Conservation (phyloP, 2,888 invertebrate genomes). For the Lasioglossum morio region DNA sequence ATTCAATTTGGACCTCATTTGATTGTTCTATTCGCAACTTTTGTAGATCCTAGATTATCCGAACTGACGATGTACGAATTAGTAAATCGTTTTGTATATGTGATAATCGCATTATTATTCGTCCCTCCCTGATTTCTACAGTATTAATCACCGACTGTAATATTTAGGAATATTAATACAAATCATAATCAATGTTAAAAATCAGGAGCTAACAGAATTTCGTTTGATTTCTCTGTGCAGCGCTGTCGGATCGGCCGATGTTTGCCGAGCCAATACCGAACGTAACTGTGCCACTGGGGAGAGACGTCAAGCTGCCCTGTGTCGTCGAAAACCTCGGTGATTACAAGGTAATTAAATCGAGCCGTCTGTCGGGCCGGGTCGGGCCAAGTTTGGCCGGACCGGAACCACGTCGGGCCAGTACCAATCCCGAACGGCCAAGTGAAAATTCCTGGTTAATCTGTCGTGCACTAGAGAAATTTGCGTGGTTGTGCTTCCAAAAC, state of each 20-base stretch:
- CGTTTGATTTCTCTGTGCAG: constrained; percentile 86
- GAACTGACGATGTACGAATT: too few species aligned
- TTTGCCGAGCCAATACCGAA: constrained; percentile 96
- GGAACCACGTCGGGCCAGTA: neutral
- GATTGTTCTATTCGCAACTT: too few species aligned
- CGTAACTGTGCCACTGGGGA: constrained; percentile 95
- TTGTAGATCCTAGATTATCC: too few species aligned
- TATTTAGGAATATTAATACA: neutral
- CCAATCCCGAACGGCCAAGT: too few species aligned
- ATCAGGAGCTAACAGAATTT: constrained; percentile 8
- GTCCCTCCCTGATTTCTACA: neutral
- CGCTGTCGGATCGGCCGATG: constrained; percentile 93
- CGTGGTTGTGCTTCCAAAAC: too few species aligned
- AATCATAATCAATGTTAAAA: neutral
- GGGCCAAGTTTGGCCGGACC: too few species aligned
- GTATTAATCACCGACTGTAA: neutral
- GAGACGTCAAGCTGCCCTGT: constrained; percentile 95
- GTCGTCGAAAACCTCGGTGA: constrained; percentile 95
- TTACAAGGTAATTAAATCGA: constrained; percentile 89
- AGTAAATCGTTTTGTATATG: too few species aligned
- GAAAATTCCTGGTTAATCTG: neutral
- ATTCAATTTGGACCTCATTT: too few species aligned
- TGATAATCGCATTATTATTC: neutral
- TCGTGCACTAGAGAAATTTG: neutral
- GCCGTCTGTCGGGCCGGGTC: neutral